Evolutionary conservation across 2,888 invertebrate genomes (phyloP).

Genomic region (Orthosia gracilis): DNA sequence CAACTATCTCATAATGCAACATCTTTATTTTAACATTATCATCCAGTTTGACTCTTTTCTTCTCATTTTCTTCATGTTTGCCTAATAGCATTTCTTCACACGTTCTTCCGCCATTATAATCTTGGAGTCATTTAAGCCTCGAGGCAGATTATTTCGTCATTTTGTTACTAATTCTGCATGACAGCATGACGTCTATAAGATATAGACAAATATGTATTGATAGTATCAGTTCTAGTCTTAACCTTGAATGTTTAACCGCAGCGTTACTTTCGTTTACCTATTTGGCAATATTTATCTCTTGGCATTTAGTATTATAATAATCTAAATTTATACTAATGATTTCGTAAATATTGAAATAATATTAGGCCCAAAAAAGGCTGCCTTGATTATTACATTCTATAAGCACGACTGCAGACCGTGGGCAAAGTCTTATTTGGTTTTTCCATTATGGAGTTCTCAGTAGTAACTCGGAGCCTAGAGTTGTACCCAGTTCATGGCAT

Average conservation of each 20-base stretch:
- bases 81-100: background rate
- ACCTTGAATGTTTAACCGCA: constrained; percentile 10
- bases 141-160: too few relatives aligned
- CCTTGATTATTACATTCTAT: background rate
- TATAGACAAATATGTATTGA: too few relatives aligned
- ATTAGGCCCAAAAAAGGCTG: background rate
- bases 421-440: background rate
- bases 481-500: background rate
- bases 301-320: constrained; percentile 25
- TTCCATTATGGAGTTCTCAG: background rate
- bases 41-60: too few relatives aligned
- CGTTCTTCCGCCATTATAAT: background rate
- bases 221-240: background rate
- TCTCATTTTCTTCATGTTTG: background rate
- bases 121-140: background rate
- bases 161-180: too few relatives aligned
- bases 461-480: background rate
- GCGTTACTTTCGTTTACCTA: background rate
- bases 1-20: too few relatives aligned
- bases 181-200: too few relatives aligned
- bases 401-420: background rate
- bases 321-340: background rate
- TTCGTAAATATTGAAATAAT: constrained; percentile 5
- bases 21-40: too few relatives aligned
- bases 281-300: constrained; percentile 12